Percentiles rank a stretch among this genome's conserved stretches.
phyloP scores from a whole-genome alignment of 2,113 vertebrate genomes.

The Alligator mississippiensis region DNA sequence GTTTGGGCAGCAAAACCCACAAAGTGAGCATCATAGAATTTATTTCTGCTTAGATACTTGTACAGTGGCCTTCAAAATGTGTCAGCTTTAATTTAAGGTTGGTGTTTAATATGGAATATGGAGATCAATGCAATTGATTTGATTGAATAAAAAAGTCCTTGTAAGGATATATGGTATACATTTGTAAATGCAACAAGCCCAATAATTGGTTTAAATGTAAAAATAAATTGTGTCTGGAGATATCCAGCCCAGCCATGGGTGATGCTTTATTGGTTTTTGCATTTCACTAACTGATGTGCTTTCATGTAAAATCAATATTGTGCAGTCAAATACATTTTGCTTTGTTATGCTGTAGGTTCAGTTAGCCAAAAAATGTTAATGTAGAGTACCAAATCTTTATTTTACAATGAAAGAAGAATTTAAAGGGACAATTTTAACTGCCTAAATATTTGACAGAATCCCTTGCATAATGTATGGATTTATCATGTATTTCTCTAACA shows the following conservation, averaged over 20 bases:
- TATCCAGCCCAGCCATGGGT: constrained; percentile 66
- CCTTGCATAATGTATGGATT: constrained; percentile 75
- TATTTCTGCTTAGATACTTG: constrained; percentile 60
- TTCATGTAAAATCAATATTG: constrained; percentile 80
- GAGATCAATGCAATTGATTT: constrained; percentile 75
- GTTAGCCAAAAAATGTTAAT: constrained; percentile 58
- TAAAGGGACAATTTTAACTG: constrained; percentile 65
- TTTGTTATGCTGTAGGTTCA: constrained; percentile 62
- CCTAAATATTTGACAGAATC: constrained; percentile 65
- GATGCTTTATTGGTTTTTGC: constrained; percentile 78
- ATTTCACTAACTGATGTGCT: constrained; percentile 80
- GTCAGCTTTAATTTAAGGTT: constrained; percentile 73
- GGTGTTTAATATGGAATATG: constrained; percentile 77
- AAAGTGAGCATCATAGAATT: constrained; percentile 53
- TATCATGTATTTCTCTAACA: constrained; percentile 70
- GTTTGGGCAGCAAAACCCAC: constrained; percentile 63
- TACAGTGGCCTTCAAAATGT: constrained; percentile 61
- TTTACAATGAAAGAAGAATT: constrained; percentile 63
- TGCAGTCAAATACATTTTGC: constrained; percentile 74
- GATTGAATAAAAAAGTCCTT: constrained; percentile 77
- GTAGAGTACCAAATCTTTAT: constrained; percentile 46
- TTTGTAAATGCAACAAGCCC: constrained; percentile 76
- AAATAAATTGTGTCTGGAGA: constrained; percentile 79
- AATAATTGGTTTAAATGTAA: constrained; percentile 81
- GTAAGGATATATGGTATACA: constrained; percentile 70